Base-by-base conservation (phyloP, 1,140 invertebrate species). In the Pachypsylla venusta region DNA sequence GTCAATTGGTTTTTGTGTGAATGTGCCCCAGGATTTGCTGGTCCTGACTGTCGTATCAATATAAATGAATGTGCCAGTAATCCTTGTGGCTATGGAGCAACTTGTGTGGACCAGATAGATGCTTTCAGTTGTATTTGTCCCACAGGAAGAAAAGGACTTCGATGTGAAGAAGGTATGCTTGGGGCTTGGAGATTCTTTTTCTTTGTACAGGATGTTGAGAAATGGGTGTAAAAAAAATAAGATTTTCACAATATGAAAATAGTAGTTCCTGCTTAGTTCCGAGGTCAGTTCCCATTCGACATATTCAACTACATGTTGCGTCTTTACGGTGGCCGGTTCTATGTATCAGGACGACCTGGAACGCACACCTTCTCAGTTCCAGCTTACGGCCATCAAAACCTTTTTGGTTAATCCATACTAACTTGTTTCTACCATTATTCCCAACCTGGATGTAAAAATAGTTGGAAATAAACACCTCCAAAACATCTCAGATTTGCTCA, bases 31-130 rank as follows among this genome's bases (percentile, higher is more conserved):
- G 77, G 89, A 63, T 84, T 92, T 75, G 80, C 77, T 53, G 85
- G 70, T 0, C 76, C 78, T 1, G 79, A 78, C 28, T 89, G 87
- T 66, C 75, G 82, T 54, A 79, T 84, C 67, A 86, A 87, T 66
- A 77, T 84, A n/a, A 83, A 87, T 67, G 84, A 85, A 64, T 89
- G 82, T 70, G 81, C 81, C 60, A 76, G 79, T 12, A 80, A 82
- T 62, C 91, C 91, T 0, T 98, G 94, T 73, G 78, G 80, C 13
- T 82, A 88, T 67, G 87, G 87, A 12, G 87, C 84, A 19, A 88
- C 84, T 14, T 95, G 92, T 70, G 74, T 85, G 1, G 83, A 87
- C 64, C 78, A 81, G 2, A 80, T 87, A 40, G 83, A 82, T 1
- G 81, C 80, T 54, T 93, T 83, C 67, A 77, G 79, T 4, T 96